Conservation (phyloP, 2,888 invertebrate genomes). For the Dynastes grantii region DNA sequence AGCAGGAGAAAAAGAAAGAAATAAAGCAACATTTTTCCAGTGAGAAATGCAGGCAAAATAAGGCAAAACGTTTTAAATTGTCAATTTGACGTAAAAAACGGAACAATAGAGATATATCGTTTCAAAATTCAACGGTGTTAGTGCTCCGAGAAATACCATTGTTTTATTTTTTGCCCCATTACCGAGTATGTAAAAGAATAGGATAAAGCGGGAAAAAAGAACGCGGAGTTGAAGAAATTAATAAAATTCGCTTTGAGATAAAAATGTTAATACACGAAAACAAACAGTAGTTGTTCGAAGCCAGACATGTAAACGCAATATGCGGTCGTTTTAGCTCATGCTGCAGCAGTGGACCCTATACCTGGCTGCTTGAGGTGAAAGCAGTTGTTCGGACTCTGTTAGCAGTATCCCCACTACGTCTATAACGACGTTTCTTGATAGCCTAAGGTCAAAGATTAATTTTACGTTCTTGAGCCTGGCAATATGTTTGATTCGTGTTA, state of each 20-base stretch:
- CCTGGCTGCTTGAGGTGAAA: constrained; percentile 32
- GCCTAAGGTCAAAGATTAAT: constrained; percentile 49
- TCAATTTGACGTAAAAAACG: constrained; percentile 42
- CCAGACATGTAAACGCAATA: constrained; percentile 8
- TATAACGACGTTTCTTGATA: constrained; percentile 45
- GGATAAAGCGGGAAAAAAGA: background rate
- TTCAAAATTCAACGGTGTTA: constrained; percentile 33
- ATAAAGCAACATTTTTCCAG: constrained; percentile 19
- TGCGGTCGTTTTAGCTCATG: constrained; percentile 8
- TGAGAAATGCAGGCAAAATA: constrained; percentile 22
- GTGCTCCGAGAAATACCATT: constrained; percentile 14
- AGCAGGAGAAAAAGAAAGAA: background rate
- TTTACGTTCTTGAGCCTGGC: constrained; percentile 34
- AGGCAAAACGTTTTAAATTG: constrained; percentile 25
- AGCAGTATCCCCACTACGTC: constrained; percentile 17
- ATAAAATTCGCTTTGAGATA: constrained; percentile 1
- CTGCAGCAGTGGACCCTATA: constrained; percentile 7
- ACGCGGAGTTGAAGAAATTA: background rate
- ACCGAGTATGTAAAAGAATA: background rate
- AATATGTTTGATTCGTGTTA: constrained; percentile 14
- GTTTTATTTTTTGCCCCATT: constrained; percentile 7
- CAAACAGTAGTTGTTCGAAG: background rate
- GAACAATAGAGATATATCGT: constrained; percentile 35
- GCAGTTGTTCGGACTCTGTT: constrained; percentile 22
- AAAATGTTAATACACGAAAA: background rate